Evolutionary conservation across 2,888 invertebrate genomes (phyloP), one percentile per base, ranked within the genome.

Genomic region (Chesias legatella): DNA sequence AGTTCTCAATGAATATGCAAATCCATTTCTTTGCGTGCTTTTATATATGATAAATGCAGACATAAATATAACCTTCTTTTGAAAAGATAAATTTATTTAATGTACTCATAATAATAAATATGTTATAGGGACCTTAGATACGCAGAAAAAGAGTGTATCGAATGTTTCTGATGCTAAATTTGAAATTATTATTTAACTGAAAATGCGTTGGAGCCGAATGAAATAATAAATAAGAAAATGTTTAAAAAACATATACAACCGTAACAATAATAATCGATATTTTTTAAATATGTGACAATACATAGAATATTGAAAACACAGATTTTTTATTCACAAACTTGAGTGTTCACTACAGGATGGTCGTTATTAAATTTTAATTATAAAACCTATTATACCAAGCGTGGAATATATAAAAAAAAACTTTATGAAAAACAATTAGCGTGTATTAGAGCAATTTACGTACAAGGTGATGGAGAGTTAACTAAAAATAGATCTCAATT

Each of bases 321-420:
- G 69, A 79, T 79, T 75, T 52, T 56, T 22, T 33, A 22, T 28
- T 25, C 34, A 42, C 31, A 50, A 43, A 63, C 51, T 53, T 55
- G 50, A 48, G 51, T 47, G 13, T 51, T 48, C 30, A 41, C 46
- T 58, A 57, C 64, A 72, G 69, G 69, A 76, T 70, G 67, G 65
- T 63, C 51, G 67, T 67, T 67, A 77, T 77, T 72, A 72, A 69
- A 63, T 61, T 63, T 63, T 69, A 73, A 75, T 73, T 60, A 64
- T 60, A 43, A 28, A 42, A 37, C 42, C 53, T 57, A 54, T 60
- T 56, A 53, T 46, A 48, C 51, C 44, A 46, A 51, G 49, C 49
- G 50, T 28, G 40, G 10, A 52, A 44, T 57, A 54, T 33, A 24
- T 31, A 39, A 53, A 53, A 53, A 56, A 57, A 33, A 23, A 26